Percentiles rank a stretch among this genome's conserved stretches.
Evolutionary conservation across 2,113 vertebrate genomes (phyloP).

Genomic region (Aplodontia rufa): DNA sequence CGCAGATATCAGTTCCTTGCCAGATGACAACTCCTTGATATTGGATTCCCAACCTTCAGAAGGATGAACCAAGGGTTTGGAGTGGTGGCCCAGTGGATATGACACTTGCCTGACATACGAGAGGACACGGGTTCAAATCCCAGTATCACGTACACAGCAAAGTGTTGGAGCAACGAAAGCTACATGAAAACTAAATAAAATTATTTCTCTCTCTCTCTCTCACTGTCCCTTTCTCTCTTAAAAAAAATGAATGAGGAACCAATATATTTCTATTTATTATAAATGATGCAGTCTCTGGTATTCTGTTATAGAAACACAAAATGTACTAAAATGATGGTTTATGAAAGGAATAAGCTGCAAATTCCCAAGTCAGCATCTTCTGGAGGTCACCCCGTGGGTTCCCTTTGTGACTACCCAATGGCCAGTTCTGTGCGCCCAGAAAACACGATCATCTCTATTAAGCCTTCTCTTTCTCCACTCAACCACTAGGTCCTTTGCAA

Average conservation of each 20-base stretch:
- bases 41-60: background rate
- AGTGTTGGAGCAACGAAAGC: no score
- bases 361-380: background rate
- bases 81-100: no score
- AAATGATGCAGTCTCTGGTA: background rate
- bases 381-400: rapidly evolving
- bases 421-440: background rate
- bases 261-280: background rate
- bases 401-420: background rate
- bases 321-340: background rate
- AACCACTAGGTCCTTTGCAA: background rate
- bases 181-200: no score
- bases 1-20: background rate
- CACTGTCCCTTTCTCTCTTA: no score
- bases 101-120: no score
- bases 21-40: background rate
- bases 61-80: no score
- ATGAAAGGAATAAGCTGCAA: background rate
- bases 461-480: background rate
- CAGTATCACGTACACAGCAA: no score
- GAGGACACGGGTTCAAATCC: no score
- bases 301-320: background rate
- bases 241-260: no score
- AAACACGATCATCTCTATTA: background rate
- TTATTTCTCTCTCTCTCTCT: no score